Evolutionary conservation across 2,797 vertebrate genomes (phyloP), one percentile per base, ranked within the genome.

Genomic region (Sebastes variabilis): DNA sequence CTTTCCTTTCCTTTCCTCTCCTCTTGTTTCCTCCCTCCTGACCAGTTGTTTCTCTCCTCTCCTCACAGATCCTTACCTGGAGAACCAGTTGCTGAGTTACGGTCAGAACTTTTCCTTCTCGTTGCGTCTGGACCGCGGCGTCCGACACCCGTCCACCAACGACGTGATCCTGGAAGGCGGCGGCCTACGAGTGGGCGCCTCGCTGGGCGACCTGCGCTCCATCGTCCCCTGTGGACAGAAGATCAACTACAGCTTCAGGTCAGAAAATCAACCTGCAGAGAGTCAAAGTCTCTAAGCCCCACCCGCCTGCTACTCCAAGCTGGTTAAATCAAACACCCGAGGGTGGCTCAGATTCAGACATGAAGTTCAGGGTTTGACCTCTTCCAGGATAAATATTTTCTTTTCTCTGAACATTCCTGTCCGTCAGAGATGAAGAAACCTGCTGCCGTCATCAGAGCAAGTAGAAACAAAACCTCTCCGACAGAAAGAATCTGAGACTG

Each of bases 1-100:
- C 9, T 11, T 11, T 34, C 10, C 22, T 34, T 9, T 8, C 9
- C 18, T 59, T 2, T 24, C 34, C 25, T 22, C 8, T 22, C 13
- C 20, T 24, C 11, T 65, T 14, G 0, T 9, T 2, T 38, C 46
- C 27, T 70, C 38, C 14, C 1, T 30, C 27, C 22, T 87, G 25
- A 89, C 72, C 77, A 54, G 49, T 1, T 56, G 66, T 77, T 9
- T 68, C 36, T 46, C 52, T 77, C 80, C 82, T 82, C 14, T 34
- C 85, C 11, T 34, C 75, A 9, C 87, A 99, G 98, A 81, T 8
- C 92, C 89, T 49, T 99, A 96, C 89, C 95, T 98, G 0, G 97
- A 98, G 16, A 97, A 99, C 76, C 96, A 97, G 89, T 92, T 96
- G 58, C 89, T 98, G 80, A 99, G 98, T 91, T 99, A 98, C 0